Percentiles rank a stretch among this genome's conserved stretches.
Evolutionary conservation across 1,140 invertebrate genomes (phyloP).

Genomic region (Ceratitis capitata): DNA sequence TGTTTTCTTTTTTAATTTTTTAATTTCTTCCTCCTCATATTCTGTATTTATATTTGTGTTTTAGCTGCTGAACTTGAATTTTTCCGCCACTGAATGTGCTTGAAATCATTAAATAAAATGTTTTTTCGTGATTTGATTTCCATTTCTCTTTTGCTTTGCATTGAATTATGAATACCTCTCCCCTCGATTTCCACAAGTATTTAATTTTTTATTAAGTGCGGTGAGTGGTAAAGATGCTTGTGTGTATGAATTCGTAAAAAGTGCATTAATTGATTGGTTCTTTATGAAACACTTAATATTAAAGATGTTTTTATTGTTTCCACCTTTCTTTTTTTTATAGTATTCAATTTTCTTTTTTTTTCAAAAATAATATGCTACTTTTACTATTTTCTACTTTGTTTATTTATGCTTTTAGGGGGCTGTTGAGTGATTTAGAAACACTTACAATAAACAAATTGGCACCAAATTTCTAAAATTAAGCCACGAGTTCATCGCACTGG

Average conservation of each 20-base stretch:
- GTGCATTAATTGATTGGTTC: constrained; percentile 18
- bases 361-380: neutral
- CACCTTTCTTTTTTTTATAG: neutral
- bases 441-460: neutral
- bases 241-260: neutral
- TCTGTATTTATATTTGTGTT: neutral
- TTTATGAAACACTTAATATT: neutral
- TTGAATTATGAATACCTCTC: neutral
- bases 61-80: neutral
- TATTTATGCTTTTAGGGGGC: neutral
- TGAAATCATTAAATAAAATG: neutral
- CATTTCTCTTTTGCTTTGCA: neutral
- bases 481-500: neutral
- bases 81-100: neutral
- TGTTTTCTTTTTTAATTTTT: neutral
- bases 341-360: neutral
- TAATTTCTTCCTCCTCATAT: neutral
- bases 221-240: neutral
- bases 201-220: constrained; percentile 8
- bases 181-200: neutral
- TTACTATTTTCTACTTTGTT: neutral
- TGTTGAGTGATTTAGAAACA: neutral
- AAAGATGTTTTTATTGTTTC: no score
- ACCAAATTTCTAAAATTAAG: neutral
- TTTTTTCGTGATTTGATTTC: neutral